Conservation (phyloP, 2,888 invertebrate species). For the Drosophila lacicola region DNA sequence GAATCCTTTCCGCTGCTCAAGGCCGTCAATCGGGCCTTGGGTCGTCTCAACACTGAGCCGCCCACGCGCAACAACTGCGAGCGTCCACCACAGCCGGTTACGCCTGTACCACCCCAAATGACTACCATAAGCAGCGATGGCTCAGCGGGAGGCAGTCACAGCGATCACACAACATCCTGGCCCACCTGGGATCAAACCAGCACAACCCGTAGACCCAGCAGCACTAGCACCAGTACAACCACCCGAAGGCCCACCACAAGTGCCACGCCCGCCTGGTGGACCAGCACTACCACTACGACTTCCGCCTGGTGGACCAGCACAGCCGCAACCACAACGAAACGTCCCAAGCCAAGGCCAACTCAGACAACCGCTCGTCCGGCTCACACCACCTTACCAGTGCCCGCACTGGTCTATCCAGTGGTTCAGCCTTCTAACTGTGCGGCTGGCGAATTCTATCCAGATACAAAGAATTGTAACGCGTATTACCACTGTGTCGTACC, state of each 20-base stretch:
- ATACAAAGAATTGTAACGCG: conserved; percentile 89
- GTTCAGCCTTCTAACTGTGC: conserved; percentile 83
- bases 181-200: conserved; percentile 71
- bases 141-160: conserved; percentile 53
- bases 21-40: conserved; percentile 91
- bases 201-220: conserved; percentile 55
- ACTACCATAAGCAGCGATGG: conserved; percentile 89
- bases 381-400: conserved; percentile 84
- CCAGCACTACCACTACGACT: conserved; percentile 63
- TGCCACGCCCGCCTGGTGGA: background rate
- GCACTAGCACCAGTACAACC: conserved; percentile 34
- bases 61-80: conserved; percentile 88
- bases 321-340: conserved; percentile 67
- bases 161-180: conserved; percentile 81
- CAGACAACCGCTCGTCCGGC: conserved; percentile 62
- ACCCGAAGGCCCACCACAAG: conserved; percentile 46
- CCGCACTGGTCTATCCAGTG: conserved; percentile 85
- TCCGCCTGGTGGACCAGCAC: conserved; percentile 85
- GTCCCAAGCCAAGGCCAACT: conserved; percentile 68
- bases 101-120: conserved; percentile 91
- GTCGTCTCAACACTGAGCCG: conserved; percentile 87
- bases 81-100: conserved; percentile 90
- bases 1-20: conserved; percentile 92
- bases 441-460: conserved; percentile 87
- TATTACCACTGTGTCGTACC: conserved; percentile 91